phyloP scores from a whole-genome alignment of 1,140 invertebrate genomes.

The Papilio helenus region DNA sequence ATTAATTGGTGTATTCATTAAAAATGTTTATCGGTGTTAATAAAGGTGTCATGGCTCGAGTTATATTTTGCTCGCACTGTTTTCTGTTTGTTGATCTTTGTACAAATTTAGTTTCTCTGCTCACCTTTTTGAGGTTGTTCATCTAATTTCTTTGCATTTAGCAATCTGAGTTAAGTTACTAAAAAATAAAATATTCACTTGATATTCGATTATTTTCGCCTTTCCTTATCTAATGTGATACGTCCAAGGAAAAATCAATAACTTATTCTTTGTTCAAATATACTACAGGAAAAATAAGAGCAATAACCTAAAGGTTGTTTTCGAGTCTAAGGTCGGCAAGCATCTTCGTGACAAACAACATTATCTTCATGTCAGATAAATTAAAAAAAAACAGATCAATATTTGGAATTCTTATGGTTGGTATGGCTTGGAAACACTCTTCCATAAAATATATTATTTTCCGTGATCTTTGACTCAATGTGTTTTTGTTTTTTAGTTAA shows the following conservation, averaged over 20 bases:
- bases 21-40: background rate
- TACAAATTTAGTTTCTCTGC: background rate
- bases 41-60: background rate
- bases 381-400: background rate
- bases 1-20: slow-evolving; percentile 1
- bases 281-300: background rate
- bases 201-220: background rate
- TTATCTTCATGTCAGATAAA: background rate
- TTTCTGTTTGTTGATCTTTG: background rate
- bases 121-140: background rate
- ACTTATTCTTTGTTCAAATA: background rate
- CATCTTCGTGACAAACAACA: background rate
- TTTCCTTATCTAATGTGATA: slow-evolving; percentile 1
- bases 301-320: slow-evolving; percentile 12
- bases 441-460: background rate
- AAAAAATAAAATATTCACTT: background rate
- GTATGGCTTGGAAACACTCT: too few species aligned
- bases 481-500: background rate
- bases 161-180: background rate
- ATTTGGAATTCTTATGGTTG: background rate
- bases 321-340: background rate
- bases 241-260: background rate
- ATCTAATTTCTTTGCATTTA: background rate
- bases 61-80: background rate
- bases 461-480: background rate